Evolutionary conservation across 2,113 vertebrate genomes (phyloP).

Genomic region (Thunnus maccoyii): DNA sequence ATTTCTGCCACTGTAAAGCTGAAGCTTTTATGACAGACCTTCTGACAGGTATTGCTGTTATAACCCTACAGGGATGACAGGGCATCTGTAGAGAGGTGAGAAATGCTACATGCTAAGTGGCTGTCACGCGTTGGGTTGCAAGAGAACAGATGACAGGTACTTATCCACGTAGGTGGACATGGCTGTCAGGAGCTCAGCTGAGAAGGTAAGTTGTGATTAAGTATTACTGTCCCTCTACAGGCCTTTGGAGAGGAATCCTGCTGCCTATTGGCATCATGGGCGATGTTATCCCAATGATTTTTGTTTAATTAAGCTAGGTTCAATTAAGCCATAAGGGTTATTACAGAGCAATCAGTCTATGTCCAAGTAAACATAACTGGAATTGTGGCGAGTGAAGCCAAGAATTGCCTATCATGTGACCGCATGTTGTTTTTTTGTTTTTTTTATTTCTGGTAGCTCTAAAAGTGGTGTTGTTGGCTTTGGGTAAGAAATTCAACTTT

Average conservation of each 20-base stretch:
- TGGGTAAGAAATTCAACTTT: no score
- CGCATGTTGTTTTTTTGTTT: no score
- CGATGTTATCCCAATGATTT: constrained; percentile 17
- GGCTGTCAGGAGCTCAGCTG: constrained; percentile 32
- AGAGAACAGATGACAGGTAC: constrained; percentile 51
- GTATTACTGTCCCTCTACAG: not conserved
- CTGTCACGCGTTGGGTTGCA: constrained; percentile 50
- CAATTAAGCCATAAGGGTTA: constrained; percentile 4
- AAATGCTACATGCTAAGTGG: constrained; percentile 62
- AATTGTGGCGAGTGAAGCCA: constrained; percentile 7
- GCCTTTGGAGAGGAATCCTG: constrained; percentile 1
- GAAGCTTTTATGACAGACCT: constrained; percentile 51
- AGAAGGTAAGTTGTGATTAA: constrained; percentile 42
- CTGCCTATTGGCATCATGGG: not conserved
- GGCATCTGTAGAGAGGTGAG: constrained; percentile 55
- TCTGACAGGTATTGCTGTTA: constrained; percentile 67
- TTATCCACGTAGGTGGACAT: constrained; percentile 49
- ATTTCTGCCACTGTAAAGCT: constrained; percentile 44
- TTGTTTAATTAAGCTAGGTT: constrained; percentile 35
- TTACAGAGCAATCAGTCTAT: constrained; percentile 17
- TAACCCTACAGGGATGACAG: constrained; percentile 58
- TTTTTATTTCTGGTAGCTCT: no score
- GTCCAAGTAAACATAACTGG: constrained; percentile 34
- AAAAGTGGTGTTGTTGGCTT: no score
- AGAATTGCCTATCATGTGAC: constrained; percentile 10